Conservation (phyloP, 2,113 vertebrate genomes). For the Genyomyrus donnyi region DNA sequence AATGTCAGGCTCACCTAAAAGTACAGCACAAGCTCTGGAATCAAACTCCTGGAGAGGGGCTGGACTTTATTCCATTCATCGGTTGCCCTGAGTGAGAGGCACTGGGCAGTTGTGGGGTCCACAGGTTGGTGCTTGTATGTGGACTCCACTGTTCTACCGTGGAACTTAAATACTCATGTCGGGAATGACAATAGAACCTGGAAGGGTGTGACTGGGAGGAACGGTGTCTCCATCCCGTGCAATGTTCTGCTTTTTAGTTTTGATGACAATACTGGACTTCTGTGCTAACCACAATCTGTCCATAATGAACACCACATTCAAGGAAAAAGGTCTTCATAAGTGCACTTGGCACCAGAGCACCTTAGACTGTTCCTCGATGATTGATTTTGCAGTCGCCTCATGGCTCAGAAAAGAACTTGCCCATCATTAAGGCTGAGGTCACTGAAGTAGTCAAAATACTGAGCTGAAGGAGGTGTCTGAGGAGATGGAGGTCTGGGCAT, state of each 20-base stretch:
- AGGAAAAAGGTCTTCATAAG: background rate
- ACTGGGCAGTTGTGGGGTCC: background rate
- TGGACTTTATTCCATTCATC: background rate
- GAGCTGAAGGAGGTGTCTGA: background rate
- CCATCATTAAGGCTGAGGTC: background rate
- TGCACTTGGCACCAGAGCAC: background rate
- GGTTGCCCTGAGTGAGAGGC: background rate
- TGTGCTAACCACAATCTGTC: background rate
- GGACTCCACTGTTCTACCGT: background rate
- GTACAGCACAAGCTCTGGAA: background rate
- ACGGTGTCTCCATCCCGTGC: background rate
- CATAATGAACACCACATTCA: background rate
- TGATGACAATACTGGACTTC: background rate
- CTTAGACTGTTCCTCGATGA: background rate
- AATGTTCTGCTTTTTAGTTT: no score
- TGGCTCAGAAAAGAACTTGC: background rate
- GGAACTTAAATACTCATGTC: background rate
- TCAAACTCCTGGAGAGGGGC: background rate
- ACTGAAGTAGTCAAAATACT: background rate
- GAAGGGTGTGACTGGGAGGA: background rate
- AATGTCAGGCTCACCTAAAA: background rate
- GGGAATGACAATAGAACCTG: background rate
- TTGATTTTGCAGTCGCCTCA: background rate
- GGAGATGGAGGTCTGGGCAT: background rate
- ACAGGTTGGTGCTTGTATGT: background rate